Base-by-base conservation (phyloP, 2,888 invertebrate genomes). In the Ennomos quercinarius region DNA sequence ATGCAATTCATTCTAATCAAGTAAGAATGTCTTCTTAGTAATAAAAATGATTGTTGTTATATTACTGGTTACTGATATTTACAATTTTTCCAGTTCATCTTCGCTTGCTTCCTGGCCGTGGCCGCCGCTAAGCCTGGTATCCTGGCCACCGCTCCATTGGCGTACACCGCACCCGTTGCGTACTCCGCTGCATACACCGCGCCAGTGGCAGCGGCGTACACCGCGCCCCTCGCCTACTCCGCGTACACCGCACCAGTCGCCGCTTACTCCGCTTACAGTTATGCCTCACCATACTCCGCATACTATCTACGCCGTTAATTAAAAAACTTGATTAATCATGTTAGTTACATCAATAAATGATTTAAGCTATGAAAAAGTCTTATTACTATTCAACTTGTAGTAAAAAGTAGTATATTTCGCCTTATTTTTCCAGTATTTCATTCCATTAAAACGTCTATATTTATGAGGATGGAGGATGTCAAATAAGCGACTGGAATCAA, bases 31-130 rank as follows among this genome's bases (percentile, higher is more conserved):
- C n/a, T n/a, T 27, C 27, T 27, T 27, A 27, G 27, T 6, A 3
- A 27, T 27, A 27, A 27, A 27, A 6, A 27, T 27, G 6, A 27
- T 27, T 6, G 27, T 27, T 6, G 6, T 1, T 27, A 27, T 2
- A 1, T 27, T 27, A 3, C 27, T 27, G 27, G 3, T 27, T 27
- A 3, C 27, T 27, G 6, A 27, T 27, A 27, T 27, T 27, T 27
- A 4, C 4, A 27, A 27, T 41, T 10, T 35, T 66, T 79, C 8
- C 77, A 89, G 88, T 73, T 87, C 61, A 70, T 87, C 63, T 76
- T 87, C 74, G 83, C 85, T 50, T 86, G 84, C 70, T 74, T 87
- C 72, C 66, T 87, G 74, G 87, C 86, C 52, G 61, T 85, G 63
- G 86, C 82, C 54, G 77, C 81, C 50, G 87, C 87, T 55, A 83